phyloP scores from a whole-genome alignment of 2,113 vertebrate genomes.

The Triplophysa rosa region DNA sequence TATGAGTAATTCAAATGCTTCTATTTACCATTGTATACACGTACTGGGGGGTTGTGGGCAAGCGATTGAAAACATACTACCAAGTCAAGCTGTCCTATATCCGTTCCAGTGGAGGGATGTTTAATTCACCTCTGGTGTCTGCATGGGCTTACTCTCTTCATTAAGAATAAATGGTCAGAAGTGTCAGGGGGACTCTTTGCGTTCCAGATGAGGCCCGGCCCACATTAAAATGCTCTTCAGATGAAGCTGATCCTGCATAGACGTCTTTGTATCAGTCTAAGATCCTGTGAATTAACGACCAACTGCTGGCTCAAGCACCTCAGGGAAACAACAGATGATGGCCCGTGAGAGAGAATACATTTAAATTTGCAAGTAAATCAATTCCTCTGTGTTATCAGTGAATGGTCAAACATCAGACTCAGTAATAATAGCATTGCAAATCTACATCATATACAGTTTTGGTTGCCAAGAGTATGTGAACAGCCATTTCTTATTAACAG shows the following conservation, averaged over 20 bases:
- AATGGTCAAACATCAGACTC: not conserved
- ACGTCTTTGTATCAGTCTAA: constrained; percentile 6
- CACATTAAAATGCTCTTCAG: constrained; percentile 51
- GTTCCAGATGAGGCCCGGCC: constrained; percentile 42
- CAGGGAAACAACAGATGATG: constrained; percentile 17
- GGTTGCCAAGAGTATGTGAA: too few relatives aligned
- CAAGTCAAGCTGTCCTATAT: constrained; percentile 9
- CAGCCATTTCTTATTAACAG: not conserved
- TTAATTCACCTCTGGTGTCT: constrained; percentile 52
- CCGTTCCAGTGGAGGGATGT: constrained; percentile 25
- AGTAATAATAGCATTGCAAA: not conserved
- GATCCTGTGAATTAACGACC: constrained; percentile 18
- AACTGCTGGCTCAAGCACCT: constrained; percentile 5
- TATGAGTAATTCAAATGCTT: not conserved
- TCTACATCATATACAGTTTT: not conserved
- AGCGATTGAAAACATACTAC: not conserved
- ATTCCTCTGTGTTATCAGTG: not conserved
- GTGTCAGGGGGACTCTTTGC: constrained; percentile 45
- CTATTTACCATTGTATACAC: constrained; percentile 22
- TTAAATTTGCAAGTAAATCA: constrained; percentile 2
- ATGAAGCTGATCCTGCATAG: constrained; percentile 5
- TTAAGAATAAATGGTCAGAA: constrained; percentile 61
- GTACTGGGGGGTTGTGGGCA: not conserved
- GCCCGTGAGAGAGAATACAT: not conserved
- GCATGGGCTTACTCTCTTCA: constrained; percentile 51